These are phyloP conservation scores for Isurus oxyrinchus DNA, from an alignment of 2,113 vertebrate genomes.

Conservation along the genomic window DNA sequence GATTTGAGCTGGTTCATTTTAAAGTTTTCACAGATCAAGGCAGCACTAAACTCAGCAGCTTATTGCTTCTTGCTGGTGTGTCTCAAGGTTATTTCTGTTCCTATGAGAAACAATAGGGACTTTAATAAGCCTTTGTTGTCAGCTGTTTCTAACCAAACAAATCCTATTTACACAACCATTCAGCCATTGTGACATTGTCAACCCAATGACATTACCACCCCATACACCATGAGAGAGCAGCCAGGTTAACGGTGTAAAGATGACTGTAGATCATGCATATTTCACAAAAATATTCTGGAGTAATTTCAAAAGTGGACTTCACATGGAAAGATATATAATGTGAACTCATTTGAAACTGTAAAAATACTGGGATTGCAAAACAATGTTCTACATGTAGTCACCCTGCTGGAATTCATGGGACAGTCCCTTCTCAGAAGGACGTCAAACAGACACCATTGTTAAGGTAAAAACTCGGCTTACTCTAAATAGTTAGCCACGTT, in stretches of 20 bases:
- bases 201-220: neutral
- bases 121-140: constrained; percentile 28
- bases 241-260: neutral
- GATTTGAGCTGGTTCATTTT: neutral
- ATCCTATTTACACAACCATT: constrained; percentile 27
- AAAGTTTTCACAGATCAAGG: neutral
- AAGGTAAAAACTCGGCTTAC: neutral
- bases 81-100: constrained; percentile 29
- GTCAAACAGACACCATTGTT: neutral
- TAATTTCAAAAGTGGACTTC: neutral
- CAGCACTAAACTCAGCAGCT: neutral
- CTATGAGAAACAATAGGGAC: constrained; percentile 26
- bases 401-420: neutral
- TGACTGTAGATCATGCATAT: no score
- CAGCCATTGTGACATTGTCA: constrained; percentile 26
- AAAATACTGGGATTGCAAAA: neutral
- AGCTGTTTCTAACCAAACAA: constrained; percentile 36
- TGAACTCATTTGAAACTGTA: neutral
- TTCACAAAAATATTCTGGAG: neutral
- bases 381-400: neutral
- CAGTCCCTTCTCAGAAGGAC: neutral
- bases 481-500: neutral
- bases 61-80: neutral
- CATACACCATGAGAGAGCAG: neutral
- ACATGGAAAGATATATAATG: neutral